Base-by-base conservation (phyloP, 2,797 vertebrate genomes). In the Limosa lapponica region DNA sequence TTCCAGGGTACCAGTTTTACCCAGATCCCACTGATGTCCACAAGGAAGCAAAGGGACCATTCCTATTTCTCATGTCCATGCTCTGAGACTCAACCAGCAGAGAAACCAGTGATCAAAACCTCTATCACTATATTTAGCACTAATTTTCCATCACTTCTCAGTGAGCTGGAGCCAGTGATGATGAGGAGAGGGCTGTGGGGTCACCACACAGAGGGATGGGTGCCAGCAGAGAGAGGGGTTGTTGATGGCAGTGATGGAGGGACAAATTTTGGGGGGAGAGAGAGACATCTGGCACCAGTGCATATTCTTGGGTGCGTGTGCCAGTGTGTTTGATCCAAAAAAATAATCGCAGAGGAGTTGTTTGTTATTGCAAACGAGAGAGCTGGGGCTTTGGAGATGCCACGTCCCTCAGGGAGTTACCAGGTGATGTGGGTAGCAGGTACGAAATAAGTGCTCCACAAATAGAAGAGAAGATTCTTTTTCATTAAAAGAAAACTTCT, bases 191-290 rank as follows among this genome's bases (percentile, higher is more conserved):
- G 51, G 41, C n/a, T 37, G 41, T 19, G 51, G 61, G 39, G 34
- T 18, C 64, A 28, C 52, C 52, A 22, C 0, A 14, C 64, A 39
- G 64, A 22, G 64, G 43, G 64, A 57, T 2, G 5, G n/a, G 41
- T 13, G 62, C 25, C 48, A 7, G 49, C 48, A 18, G 32, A 39
- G 75, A 54, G 49, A 55, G 13, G n/a, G 39, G 49, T 2, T 23
- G 37, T 23, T 15, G 7, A 15, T 49, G 43, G 30, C 39, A 41
- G 44, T 3, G 43, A 41, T 13, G 37, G 66, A 16, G 65, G 30
- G 28, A 36, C 1, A 2, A 25, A 36, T 24, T 20, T 5, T 6
- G 41, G 9, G 3, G 46, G n/a, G n/a, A n/a, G 39, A 19, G 27
- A 24, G 51, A 34, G 44, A 15, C 19, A 41, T 2, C 20, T 25